Evolutionary conservation across 2,113 vertebrate species (phyloP).

Genomic region (Cisticola juncidis): DNA sequence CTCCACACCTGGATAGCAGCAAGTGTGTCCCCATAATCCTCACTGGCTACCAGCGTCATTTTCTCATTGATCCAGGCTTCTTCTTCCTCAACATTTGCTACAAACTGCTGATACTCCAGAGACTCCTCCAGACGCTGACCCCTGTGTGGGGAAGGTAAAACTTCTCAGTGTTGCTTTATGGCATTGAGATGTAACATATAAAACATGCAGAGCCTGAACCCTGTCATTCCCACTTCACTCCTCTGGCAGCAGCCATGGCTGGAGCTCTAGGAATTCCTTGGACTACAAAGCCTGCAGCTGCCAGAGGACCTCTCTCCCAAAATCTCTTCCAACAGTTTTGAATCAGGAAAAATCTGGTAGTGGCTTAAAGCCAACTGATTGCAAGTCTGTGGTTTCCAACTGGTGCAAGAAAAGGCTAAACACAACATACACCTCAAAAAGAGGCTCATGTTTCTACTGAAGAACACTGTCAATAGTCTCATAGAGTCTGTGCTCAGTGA

Average conservation of each 20-base stretch:
- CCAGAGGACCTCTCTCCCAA: background rate
- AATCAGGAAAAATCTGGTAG: background rate
- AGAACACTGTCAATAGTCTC: background rate
- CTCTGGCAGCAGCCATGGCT: background rate
- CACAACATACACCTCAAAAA: background rate
- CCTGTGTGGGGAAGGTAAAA: slow-evolving; percentile 52
- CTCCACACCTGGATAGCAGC: slow-evolving; percentile 87
- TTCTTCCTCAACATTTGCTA: slow-evolving; percentile 97
- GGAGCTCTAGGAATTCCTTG: background rate
- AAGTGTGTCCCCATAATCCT: slow-evolving; percentile 96
- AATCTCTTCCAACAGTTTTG: background rate
- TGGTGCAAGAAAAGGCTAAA: background rate
- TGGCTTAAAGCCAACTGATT: background rate
- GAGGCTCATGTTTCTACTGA: background rate
- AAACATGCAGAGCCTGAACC: background rate
- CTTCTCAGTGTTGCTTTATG: background rate
- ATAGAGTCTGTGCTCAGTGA: background rate
- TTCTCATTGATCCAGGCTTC: slow-evolving; percentile 99
- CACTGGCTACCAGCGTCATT: slow-evolving; percentile 93
- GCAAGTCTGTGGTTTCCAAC: background rate
- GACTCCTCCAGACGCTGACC: slow-evolving; percentile 96
- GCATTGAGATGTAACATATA: background rate
- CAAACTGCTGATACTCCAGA: slow-evolving; percentile 98
- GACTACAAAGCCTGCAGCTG: background rate
- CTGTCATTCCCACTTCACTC: background rate